Conservation (phyloP, 2,113 vertebrate species). For the Tiliqua scincoides region DNA sequence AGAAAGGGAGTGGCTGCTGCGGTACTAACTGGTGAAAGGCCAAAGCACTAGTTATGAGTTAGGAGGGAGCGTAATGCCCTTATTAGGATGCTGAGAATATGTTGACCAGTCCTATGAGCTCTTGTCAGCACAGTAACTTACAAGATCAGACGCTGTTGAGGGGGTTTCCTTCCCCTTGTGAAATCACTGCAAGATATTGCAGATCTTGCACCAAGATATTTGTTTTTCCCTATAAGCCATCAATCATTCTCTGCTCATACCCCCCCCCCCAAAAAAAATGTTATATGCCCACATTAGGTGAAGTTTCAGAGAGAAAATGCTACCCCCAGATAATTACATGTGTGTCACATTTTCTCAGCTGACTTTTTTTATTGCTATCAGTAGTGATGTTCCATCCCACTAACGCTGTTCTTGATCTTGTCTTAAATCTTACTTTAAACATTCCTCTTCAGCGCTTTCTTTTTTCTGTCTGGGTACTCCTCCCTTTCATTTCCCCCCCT, state of each 20-base stretch:
- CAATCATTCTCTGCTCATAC: not conserved
- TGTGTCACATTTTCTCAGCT: not conserved
- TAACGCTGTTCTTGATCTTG: not conserved
- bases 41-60: not conserved
- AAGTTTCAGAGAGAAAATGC: constrained; percentile 8
- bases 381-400: constrained; percentile 3
- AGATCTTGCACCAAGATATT: not conserved
- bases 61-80: not conserved
- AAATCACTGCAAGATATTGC: not conserved
- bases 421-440: not conserved
- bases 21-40: not conserved
- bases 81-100: not conserved
- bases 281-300: not conserved
- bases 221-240: not conserved
- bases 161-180: not conserved
- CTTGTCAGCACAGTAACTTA: not conserved
- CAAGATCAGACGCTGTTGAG: not conserved
- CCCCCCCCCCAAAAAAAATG: too few species aligned
- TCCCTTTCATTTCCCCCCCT: not conserved
- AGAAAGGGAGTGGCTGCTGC: constrained; percentile 2
- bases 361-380: constrained; percentile 10
- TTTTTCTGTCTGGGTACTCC: not conserved
- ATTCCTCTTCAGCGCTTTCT: too few species aligned
- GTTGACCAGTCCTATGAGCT: not conserved
- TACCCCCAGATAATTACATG: not conserved